Conservation (phyloP, 1,140 invertebrate genomes). For the Drosophila persimilis region DNA sequence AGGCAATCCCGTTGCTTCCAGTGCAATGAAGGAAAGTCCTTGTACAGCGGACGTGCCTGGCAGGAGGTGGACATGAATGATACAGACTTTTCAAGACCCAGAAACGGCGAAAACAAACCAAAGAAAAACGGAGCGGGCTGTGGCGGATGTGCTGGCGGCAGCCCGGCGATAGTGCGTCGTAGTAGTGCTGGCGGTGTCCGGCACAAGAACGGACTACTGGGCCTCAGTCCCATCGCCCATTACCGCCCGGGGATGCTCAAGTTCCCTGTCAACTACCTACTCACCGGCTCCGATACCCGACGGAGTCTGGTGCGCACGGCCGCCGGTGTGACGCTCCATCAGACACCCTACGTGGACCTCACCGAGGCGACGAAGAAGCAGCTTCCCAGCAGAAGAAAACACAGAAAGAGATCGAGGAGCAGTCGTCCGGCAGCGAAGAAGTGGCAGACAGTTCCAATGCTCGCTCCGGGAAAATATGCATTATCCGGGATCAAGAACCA, state of each 20-base stretch:
- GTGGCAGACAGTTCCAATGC: conserved; percentile 27
- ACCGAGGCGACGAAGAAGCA: conserved; percentile 6
- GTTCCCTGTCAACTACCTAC: conserved; percentile 26
- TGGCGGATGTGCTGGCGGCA: background rate
- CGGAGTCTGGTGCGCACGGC: conserved; percentile 59
- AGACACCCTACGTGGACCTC: conserved; percentile 21
- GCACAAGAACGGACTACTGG: background rate
- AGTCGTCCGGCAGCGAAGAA: conserved; percentile 2
- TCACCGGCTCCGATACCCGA: conserved; percentile 28
- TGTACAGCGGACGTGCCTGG: background rate
- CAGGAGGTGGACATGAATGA: background rate
- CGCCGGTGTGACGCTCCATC: conserved; percentile 58
- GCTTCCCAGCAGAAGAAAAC: background rate
- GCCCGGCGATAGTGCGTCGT: too few relatives aligned
- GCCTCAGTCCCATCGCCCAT: conserved; percentile 43
- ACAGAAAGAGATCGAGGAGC: background rate
- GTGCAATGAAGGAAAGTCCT: conserved; percentile 1
- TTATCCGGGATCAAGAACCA: conserved; percentile 28
- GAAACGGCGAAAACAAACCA: background rate
- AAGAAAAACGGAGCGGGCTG: background rate
- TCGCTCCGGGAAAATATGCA: conserved; percentile 47
- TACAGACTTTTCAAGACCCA: background rate
- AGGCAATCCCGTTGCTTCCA: conserved; percentile 4
- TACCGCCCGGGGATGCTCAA: conserved; percentile 45
- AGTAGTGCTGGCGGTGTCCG: background rate